Evolutionary conservation across 2,113 vertebrate species (phyloP), one percentile per base, ranked within the genome.

Genomic region (Colossoma macropomum): DNA sequence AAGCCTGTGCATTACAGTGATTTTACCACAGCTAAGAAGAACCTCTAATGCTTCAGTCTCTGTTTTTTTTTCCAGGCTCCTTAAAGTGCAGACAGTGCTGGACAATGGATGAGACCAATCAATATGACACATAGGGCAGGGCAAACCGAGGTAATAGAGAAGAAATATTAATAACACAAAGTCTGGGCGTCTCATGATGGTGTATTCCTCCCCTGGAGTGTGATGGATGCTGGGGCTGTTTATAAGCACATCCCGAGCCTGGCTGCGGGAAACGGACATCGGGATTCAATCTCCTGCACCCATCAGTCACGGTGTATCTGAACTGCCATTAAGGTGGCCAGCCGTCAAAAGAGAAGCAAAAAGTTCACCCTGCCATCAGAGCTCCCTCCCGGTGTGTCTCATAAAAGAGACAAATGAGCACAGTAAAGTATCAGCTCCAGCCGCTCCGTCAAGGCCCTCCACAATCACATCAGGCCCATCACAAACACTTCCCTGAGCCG

Each of bases 301-400:
- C 89, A 92, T 91, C 94, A 91, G 92, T 92, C 93, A 91, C 82
- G 86, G 84, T 86, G 86, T 90, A 90, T 89, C 84, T 86, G 82
- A 73, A 74, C 87, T 89, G 89, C 91, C 86, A 89, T 86, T 86
- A 84, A 89, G 89, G 90, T 86, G 88, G 84, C 86, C 87, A 85
- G 84, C 79, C 85, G 87, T 92, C 90, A 91, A 87, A 92, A 72
- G 63, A 74, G 82, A 87, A 87, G 87, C 79, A 87, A 88, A 78
- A 89, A 90, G 91, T 89, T 94, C 91, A 92, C 89, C 92, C 93
- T 92, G 89, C 86, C 85, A 89, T 88, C 86, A 92, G 87, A 91
- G 88, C 89, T 69, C 86, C 85, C 82, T 83, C 78, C 72, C 78
- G 90, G 84, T 88, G 32, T 79, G 65, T 89, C 88, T 90, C 89